A percentile compares a stretch with the other conserved stretches of the same genome.
phyloP scores from a whole-genome alignment of 2,888 invertebrate genomes.

The Nowickia ferox region DNA sequence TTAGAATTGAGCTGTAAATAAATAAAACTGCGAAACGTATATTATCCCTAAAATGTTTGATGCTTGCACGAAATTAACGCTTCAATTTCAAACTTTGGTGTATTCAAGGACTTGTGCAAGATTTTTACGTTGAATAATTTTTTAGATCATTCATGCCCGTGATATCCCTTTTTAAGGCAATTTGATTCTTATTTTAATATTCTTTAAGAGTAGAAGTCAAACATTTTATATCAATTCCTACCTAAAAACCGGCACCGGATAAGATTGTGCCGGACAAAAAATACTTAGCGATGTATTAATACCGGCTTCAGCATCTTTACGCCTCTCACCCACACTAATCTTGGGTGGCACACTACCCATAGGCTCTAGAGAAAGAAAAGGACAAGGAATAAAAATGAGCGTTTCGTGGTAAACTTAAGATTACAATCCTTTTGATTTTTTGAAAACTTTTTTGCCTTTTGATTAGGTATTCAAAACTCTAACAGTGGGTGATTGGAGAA shows the following conservation, averaged over 20 bases:
- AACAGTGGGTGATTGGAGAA: no score
- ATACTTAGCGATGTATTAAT: conserved; percentile 85
- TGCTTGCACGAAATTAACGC: no score
- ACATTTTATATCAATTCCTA: conserved; percentile 75
- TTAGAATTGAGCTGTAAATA: no score
- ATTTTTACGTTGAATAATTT: no score
- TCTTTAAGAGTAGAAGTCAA: background rate
- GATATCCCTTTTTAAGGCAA: no score
- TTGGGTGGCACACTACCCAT: conserved; percentile 84
- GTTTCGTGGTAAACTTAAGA: conserved; percentile 22
- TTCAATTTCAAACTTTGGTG: no score
- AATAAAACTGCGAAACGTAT: no score
- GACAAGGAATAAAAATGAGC: background rate
- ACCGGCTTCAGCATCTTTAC: conserved; percentile 84
- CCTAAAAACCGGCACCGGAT: conserved; percentile 86
- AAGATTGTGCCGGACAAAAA: conserved; percentile 90
- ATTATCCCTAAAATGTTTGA: no score
- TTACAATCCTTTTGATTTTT: conserved; percentile 46
- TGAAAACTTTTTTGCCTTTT: conserved; percentile 67
- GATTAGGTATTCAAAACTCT: background rate
- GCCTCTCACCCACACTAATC: conserved; percentile 85
- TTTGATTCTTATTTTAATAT: background rate
- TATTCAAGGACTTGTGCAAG: no score
- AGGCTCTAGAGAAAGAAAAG: conserved; percentile 84
- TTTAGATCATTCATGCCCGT: no score